A percentile compares a stretch with the other conserved stretches of the same genome.
phyloP scores from a whole-genome alignment of 2,888 invertebrate genomes.

The Caenorhabditis virilis region DNA sequence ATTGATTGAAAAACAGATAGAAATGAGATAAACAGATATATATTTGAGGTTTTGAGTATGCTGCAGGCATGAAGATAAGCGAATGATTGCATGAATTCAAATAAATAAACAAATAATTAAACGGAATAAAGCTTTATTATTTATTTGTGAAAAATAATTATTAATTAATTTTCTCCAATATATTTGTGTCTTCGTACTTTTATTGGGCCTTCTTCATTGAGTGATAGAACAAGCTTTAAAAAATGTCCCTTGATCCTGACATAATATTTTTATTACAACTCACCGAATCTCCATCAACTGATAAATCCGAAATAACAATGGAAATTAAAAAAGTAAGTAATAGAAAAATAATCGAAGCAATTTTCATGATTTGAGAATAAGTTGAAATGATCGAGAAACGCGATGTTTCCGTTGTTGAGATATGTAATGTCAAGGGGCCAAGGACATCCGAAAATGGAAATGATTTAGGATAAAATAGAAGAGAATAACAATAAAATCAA shows the following conservation, averaged over 20 bases:
- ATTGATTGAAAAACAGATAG: too few relatives aligned
- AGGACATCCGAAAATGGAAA: neutral
- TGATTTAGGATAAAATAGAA: neutral
- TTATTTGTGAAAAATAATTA: too few relatives aligned
- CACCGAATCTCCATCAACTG: constrained; percentile 30
- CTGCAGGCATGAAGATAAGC: too few relatives aligned
- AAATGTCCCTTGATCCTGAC: neutral
- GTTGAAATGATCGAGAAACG: neutral
- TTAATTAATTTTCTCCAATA: constrained; percentile 19
- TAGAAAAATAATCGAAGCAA: constrained; percentile 2
- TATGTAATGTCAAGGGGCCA: neutral
- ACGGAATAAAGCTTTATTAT: too few relatives aligned
- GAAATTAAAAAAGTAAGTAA: constrained; percentile 8
- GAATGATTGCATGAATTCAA: too few relatives aligned
- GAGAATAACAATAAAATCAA: neutral
- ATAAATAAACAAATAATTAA: too few relatives aligned
- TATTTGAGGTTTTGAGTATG: too few relatives aligned
- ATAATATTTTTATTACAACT: neutral
- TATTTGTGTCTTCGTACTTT: constrained; percentile 24
- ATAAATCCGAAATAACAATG: constrained; percentile 19
- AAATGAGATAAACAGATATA: too few relatives aligned
- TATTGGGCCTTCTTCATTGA: constrained; percentile 27
- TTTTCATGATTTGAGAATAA: neutral
- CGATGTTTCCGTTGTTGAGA: too few relatives aligned
- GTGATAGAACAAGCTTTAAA: constrained; percentile 26